phyloP scores from a whole-genome alignment of 2,113 vertebrate genomes.

The Raja brachyura region DNA sequence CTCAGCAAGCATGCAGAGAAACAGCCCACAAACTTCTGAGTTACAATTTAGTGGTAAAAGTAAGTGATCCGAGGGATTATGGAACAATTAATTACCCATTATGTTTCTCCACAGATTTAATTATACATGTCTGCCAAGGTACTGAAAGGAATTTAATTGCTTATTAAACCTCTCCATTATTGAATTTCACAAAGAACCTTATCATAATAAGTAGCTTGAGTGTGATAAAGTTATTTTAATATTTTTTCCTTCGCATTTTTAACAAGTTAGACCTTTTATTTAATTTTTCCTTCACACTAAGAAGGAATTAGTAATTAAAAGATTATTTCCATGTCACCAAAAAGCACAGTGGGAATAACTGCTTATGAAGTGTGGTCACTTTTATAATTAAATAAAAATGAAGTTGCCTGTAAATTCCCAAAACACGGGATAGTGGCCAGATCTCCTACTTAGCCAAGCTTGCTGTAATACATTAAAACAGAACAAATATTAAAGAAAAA shows the following conservation, averaged over 20 bases:
- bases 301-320: neutral
- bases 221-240: neutral
- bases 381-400: neutral
- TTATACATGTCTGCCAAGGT: neutral
- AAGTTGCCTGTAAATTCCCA: neutral
- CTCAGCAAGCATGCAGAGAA: neutral
- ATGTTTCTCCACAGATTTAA: neutral
- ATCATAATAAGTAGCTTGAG: neutral
- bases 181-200: neutral
- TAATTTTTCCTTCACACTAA: neutral
- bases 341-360: neutral
- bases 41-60: neutral
- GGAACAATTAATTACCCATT: constrained; percentile 17
- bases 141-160: constrained; percentile 3
- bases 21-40: neutral
- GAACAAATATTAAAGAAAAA: too few species aligned
- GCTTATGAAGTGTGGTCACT: neutral
- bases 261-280: neutral
- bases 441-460: neutral
- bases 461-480: neutral
- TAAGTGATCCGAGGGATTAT: neutral
- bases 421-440: neutral
- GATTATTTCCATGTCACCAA: neutral
- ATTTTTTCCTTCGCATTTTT: neutral
- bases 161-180: neutral